These are phyloP conservation scores for Onthophagus sagittarius DNA, from an alignment of 2,888 invertebrate genomes.

Conservation along the genomic window DNA sequence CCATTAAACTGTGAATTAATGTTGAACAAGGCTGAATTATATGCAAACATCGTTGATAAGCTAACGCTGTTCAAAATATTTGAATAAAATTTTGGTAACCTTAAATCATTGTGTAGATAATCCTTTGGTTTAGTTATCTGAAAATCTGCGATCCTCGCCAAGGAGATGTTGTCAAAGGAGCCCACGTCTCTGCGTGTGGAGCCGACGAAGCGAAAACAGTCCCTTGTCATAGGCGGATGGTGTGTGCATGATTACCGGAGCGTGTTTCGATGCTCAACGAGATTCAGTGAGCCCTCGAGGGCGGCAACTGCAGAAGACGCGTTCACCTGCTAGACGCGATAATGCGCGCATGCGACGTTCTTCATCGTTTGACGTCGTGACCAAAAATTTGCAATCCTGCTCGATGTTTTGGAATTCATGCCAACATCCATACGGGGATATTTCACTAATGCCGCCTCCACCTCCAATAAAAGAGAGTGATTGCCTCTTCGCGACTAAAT, in stretches of 20 bases:
- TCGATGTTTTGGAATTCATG: background rate
- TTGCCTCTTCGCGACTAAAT: constrained; percentile 4
- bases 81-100: background rate
- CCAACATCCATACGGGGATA: background rate
- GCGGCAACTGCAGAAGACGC: constrained; percentile 2
- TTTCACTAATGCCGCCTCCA: background rate
- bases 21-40: no score
- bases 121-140: background rate
- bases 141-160: background rate
- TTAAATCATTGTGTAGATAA: background rate
- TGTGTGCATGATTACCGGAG: constrained; percentile 8
- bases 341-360: background rate
- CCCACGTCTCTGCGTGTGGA: background rate
- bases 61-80: background rate
- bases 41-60: no score
- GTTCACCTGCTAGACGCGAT: constrained; percentile 7
- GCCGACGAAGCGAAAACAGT: constrained; percentile 4
- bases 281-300: constrained; percentile 5
- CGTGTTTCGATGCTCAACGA: constrained; percentile 7
- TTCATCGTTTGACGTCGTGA: background rate
- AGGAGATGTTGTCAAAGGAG: background rate
- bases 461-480: constrained; percentile 13
- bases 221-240: constrained; percentile 12
- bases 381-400: background rate
- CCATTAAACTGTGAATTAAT: no score